These are phyloP conservation scores for Xestoiulus laeticollis DNA, from an alignment of 2,888 invertebrate species.

Conservation along the genomic window DNA sequence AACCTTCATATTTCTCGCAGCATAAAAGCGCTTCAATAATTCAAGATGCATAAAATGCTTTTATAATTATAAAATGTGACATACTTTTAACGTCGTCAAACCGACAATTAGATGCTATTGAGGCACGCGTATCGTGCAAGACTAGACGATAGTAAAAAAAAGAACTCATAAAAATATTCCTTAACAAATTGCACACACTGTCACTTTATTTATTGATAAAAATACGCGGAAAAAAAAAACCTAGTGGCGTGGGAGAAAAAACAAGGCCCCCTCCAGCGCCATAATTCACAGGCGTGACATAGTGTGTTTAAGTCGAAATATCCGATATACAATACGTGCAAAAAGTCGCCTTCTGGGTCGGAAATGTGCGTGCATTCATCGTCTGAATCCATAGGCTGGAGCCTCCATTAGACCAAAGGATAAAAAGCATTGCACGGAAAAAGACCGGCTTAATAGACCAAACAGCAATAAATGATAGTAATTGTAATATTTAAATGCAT, in stretches of 20 bases:
- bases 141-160: neutral
- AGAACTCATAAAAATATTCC: neutral
- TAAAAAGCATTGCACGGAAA: neutral
- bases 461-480: slow-evolving; percentile 36
- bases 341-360: neutral
- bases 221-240: neutral
- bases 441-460: neutral
- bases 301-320: slow-evolving; percentile 23
- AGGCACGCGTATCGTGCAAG: neutral
- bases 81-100: neutral
- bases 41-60: neutral
- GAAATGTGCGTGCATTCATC: neutral
- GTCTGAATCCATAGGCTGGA: neutral
- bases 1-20: neutral
- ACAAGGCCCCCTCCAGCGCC: slow-evolving; percentile 18
- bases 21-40: neutral
- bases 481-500: slow-evolving; percentile 40
- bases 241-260: slow-evolving; percentile 3
- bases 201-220: slow-evolving; percentile 27
- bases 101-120: neutral
- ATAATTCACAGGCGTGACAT: slow-evolving; percentile 34
- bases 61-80: slow-evolving; percentile 20
- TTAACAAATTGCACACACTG: neutral
- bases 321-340: slow-evolving; percentile 20
- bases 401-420: neutral